Evolutionary conservation across 2,888 invertebrate species (phyloP).

Genomic region (Protophormia terraenovae): DNA sequence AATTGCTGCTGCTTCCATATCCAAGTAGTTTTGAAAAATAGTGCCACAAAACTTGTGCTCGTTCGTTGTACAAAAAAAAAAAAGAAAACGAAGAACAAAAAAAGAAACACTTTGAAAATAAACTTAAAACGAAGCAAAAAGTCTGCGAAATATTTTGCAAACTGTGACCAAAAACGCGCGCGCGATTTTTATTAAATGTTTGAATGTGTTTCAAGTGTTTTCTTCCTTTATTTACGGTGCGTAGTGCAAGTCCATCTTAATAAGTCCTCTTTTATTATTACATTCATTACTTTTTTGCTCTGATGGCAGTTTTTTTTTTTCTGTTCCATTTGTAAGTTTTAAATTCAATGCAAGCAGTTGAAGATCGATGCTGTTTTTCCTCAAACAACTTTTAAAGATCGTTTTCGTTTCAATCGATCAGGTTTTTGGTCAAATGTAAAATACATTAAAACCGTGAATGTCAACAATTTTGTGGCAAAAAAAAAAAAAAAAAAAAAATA

Average conservation of each 20-base stretch:
- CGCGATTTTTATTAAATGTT: slow-evolving; percentile 57
- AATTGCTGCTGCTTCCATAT: slow-evolving; percentile 53
- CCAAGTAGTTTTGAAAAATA: slow-evolving; percentile 30
- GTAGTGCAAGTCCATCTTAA: slow-evolving; percentile 30
- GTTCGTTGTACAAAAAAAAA: slow-evolving; percentile 23
- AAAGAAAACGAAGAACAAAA: too few relatives aligned
- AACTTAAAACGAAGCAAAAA: slow-evolving; percentile 44
- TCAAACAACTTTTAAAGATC: slow-evolving; percentile 13
- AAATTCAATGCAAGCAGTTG: slow-evolving; percentile 23
- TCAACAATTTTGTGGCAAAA: slow-evolving; percentile 48
- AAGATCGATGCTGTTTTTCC: background rate
- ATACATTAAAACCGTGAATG: slow-evolving; percentile 32
- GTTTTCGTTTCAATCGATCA: slow-evolving; percentile 38
- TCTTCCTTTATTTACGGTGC: slow-evolving; percentile 13
- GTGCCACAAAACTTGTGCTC: slow-evolving; percentile 42
- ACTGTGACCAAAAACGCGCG: slow-evolving; percentile 69
- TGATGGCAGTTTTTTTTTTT: background rate
- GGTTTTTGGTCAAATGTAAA: slow-evolving; percentile 25
- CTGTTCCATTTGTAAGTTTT: background rate
- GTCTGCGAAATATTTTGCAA: slow-evolving; percentile 50
- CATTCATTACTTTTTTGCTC: too few relatives aligned
- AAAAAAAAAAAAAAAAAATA: background rate
- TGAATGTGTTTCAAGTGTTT: slow-evolving; percentile 48
- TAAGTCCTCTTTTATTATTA: slow-evolving; percentile 1
- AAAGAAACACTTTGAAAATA: slow-evolving; percentile 20